Evolutionary conservation across 2,797 vertebrate species (phyloP).

Genomic region (Anguilla pacifica): DNA sequence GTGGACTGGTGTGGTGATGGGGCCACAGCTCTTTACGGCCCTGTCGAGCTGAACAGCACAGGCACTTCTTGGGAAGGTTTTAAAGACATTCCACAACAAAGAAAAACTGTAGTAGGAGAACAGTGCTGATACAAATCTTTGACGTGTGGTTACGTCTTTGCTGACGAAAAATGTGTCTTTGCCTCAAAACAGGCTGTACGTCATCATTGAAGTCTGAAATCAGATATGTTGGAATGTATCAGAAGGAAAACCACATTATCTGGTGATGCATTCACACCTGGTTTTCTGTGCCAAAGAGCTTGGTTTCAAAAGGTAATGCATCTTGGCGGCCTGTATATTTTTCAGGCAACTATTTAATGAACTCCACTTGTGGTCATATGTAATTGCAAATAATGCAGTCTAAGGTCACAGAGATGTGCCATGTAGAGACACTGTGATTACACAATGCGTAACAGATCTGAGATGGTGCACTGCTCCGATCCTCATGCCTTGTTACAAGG

Average conservation of each 20-base stretch:
- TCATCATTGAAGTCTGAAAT: not conserved
- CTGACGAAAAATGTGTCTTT: not conserved
- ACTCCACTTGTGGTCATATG: not conserved
- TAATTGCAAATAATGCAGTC: not conserved
- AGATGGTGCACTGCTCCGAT: not conserved
- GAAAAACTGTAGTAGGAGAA: not conserved
- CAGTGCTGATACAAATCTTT: not conserved
- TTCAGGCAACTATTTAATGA: not conserved
- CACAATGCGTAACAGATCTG: not conserved
- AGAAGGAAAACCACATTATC: not conserved
- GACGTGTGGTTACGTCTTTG: not conserved
- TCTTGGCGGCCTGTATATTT: not conserved
- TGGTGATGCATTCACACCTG: not conserved
- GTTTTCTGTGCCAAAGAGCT: not conserved
- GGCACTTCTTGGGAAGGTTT: not conserved
- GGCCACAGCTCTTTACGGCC: not conserved
- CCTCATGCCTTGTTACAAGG: not conserved
- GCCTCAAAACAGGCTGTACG: not conserved
- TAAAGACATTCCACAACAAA: not conserved
- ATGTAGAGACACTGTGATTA: not conserved
- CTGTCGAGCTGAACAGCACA: not conserved
- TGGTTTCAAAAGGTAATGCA: not conserved
- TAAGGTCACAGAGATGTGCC: not conserved
- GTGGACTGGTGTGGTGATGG: not conserved
- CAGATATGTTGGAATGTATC: not conserved